These are phyloP conservation scores for Meliscaeva auricollis DNA, from an alignment of 2,888 invertebrate genomes.

Conservation along the genomic window DNA sequence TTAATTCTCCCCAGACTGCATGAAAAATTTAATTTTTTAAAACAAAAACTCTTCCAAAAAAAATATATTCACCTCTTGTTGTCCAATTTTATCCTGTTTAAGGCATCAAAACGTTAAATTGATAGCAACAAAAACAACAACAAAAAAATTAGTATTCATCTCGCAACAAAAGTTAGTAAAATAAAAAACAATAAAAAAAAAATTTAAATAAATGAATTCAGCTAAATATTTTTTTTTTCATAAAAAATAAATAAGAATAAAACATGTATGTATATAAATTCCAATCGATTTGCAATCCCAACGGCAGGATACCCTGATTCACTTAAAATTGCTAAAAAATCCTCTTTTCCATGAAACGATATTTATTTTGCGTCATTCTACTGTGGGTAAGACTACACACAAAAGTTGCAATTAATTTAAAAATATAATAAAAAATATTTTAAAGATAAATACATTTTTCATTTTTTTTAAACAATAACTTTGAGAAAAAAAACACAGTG, in stretches of 20 bases:
- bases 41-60: neutral
- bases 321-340: slow-evolving; percentile 38
- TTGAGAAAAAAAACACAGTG: too few species aligned
- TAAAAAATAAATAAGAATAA: slow-evolving; percentile 4
- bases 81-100: slow-evolving; percentile 4
- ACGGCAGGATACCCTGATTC: slow-evolving; percentile 24
- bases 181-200: slow-evolving; percentile 1
- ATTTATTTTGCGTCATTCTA: neutral
- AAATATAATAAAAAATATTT: neutral
- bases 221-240: neutral
- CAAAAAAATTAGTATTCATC: too few species aligned
- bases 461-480: too few species aligned
- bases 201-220: slow-evolving; percentile 28
- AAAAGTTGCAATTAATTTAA: neutral
- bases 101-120: slow-evolving; percentile 36
- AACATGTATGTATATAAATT: slow-evolving; percentile 1
- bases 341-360: neutral
- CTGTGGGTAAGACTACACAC: neutral
- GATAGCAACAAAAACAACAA: slow-evolving; percentile 38
- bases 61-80: slow-evolving; percentile 18
- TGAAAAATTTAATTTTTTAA: slow-evolving; percentile 28
- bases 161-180: too few species aligned
- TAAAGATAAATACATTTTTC: too few species aligned
- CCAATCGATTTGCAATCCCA: slow-evolving; percentile 33
- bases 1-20: slow-evolving; percentile 15